These are phyloP conservation scores for Rhipidura dahli DNA, from an alignment of 2,113 vertebrate genomes.

Conservation along the genomic window DNA sequence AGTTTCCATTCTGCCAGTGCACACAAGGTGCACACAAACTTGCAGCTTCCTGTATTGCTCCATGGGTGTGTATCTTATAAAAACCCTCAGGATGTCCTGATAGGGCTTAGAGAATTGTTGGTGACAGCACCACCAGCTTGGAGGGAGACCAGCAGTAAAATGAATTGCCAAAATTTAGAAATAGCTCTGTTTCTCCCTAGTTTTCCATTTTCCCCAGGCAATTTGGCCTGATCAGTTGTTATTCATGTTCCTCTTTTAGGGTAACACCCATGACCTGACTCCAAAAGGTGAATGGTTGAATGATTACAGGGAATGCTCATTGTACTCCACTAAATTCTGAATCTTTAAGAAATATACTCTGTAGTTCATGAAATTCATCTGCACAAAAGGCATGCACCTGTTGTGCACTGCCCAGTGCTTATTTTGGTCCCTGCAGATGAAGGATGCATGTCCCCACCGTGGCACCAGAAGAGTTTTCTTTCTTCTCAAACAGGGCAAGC, in stretches of 20 bases:
- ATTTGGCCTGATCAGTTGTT: neutral
- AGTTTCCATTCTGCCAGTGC: neutral
- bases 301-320: neutral
- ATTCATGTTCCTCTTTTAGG: neutral
- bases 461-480: neutral
- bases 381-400: neutral
- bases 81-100: neutral
- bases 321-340: neutral
- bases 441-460: neutral
- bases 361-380: neutral
- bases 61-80: rapidly evolving
- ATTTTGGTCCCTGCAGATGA: neutral
- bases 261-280: neutral
- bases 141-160: neutral
- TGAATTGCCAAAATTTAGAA: neutral
- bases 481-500: neutral
- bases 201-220: neutral
- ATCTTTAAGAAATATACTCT: neutral
- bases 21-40: neutral
- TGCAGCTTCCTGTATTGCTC: neutral
- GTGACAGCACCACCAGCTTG: neutral
- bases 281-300: neutral
- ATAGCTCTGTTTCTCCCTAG: neutral
- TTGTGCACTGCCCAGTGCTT: neutral
- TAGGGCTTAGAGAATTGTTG: neutral